phyloP scores from a whole-genome alignment of 2,888 invertebrate species.

The Disparrhopalites patrizii region DNA sequence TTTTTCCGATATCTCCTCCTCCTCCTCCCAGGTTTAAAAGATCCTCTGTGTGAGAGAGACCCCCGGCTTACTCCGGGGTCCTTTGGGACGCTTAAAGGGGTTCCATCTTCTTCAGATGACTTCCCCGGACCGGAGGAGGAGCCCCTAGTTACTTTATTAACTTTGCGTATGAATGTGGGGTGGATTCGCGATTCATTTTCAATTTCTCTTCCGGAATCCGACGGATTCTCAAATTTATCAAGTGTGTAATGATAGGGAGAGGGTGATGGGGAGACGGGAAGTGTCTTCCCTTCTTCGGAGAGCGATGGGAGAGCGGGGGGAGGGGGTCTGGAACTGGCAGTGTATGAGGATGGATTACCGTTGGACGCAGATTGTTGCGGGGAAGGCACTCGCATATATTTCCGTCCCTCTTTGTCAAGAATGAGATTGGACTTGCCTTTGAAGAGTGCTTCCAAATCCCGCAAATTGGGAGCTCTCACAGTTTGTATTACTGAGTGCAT shows the following conservation, averaged over 20 bases:
- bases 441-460: background rate
- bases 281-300: background rate
- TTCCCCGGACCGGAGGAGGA: no score
- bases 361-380: background rate
- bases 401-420: constrained; percentile 10
- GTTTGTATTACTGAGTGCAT: constrained; percentile 15
- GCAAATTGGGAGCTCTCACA: background rate
- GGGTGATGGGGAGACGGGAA: background rate
- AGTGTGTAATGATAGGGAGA: background rate
- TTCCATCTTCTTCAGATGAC: constrained; percentile 6
- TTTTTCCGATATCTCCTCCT: background rate
- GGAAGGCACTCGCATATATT: background rate
- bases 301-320: background rate
- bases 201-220: background rate
- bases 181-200: constrained; percentile 7
- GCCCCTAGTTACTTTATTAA: background rate
- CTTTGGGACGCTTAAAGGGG: background rate
- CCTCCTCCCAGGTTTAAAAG: background rate
- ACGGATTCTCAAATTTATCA: background rate
- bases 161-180: background rate
- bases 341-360: background rate
- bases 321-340: background rate
- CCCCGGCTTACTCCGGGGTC: background rate
- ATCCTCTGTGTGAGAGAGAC: constrained; percentile 4
- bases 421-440: constrained; percentile 14